These are phyloP conservation scores for Zelleria hepariella DNA, from an alignment of 2,888 invertebrate genomes.

Conservation along the genomic window DNA sequence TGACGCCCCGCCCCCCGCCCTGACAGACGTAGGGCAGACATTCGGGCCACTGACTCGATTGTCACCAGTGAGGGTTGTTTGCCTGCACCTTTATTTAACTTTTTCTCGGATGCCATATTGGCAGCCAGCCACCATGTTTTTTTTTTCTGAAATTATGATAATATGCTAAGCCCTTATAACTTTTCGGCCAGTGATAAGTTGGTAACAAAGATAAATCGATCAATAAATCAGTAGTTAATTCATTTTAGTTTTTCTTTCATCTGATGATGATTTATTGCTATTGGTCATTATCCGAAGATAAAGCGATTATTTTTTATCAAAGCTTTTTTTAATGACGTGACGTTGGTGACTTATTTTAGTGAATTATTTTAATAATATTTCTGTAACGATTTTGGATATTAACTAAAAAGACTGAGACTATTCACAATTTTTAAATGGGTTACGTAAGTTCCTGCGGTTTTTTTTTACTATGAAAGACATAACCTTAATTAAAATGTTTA, in stretches of 20 bases:
- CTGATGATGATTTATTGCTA: neutral
- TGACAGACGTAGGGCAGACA: constrained; percentile 31
- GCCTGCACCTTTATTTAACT: neutral
- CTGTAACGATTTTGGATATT: too few species aligned
- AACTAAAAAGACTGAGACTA: too few species aligned
- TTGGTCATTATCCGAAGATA: neutral
- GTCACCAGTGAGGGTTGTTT: neutral
- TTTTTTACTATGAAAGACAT: too few species aligned
- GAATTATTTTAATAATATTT: neutral
- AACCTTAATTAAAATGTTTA: too few species aligned
- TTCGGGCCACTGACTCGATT: constrained; percentile 15
- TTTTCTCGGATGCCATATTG: neutral
- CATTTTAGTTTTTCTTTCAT: neutral
- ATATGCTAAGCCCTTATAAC: neutral
- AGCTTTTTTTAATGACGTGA: neutral
- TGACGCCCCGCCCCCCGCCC: constrained; percentile 40
- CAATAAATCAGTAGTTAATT: neutral
- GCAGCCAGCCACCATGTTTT: too few species aligned
- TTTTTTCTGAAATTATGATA: neutral
- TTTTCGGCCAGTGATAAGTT: neutral
- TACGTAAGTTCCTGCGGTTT: too few species aligned
- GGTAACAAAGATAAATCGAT: neutral
- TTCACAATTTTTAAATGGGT: too few species aligned
- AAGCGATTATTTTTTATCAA: neutral
- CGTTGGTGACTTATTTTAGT: too few species aligned